Base-by-base conservation (phyloP, 2,888 invertebrate species). In the Chloromyia formosa region DNA sequence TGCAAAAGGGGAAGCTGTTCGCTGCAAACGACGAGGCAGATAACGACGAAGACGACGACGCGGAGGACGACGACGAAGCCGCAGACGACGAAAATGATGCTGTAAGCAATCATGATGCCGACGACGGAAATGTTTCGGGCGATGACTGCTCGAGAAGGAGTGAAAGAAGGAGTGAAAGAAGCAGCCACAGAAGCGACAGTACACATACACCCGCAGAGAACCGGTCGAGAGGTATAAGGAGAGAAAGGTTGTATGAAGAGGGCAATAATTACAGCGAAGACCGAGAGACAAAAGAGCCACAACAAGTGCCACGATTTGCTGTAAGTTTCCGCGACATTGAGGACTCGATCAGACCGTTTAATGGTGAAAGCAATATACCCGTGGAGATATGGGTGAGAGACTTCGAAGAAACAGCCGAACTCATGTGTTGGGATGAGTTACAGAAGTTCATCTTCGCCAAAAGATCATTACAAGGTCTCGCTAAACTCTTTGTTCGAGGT, bases 291-390 rank as follows among this genome's bases (percentile, higher is more conserved):
- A 16, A 66, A 68, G n/a, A n/a, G n/a, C n/a, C n/a, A n/a, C n/a
- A n/a, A 53, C 16, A 66, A 68, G n/a, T n/a, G n/a, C n/a, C n/a
- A n/a, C n/a, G n/a, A 42, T 77, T 66, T 42, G 45, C 66, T 4
- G 2, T 66, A 3, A 45, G 9, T 2, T 66, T 42, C 20, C 14
- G 4, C 3, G 66, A 66, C 22, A 16, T 66, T 1, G 66, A 66
- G 20, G 16, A 66, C 16, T 66, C 66, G 2, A 69, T 69, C 16
- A 1, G 53, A 16, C 14, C 49, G 27, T 69, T 18, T 23, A 22
- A 69, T 69, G 54, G 53, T 5, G 23, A 2, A 0, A n/a, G 7
- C 5, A 35, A 64, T 12, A n/a, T 12, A 5, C 20, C 64, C 14
- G 22, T 61, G 5, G 22, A 61, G 9, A 12, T 1, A 1, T 40